These are phyloP conservation scores for Colletes gigas DNA, from an alignment of 1,140 invertebrate species.

Conservation along the genomic window DNA sequence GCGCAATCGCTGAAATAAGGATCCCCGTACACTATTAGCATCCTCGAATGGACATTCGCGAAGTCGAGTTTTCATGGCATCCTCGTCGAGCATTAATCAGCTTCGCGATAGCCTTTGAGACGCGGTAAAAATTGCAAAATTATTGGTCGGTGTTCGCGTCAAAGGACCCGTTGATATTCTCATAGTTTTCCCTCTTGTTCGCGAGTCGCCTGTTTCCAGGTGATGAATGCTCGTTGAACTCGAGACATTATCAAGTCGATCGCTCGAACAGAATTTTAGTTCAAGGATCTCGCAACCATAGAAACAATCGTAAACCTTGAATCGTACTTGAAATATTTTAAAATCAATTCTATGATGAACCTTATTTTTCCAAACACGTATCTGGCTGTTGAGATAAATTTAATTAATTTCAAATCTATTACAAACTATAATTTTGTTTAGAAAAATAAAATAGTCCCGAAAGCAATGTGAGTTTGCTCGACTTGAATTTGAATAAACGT, in stretches of 20 bases:
- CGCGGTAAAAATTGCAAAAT: conserved; percentile 7
- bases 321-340: background rate
- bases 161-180: background rate
- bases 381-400: too few relatives aligned
- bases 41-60: conserved; percentile 61
- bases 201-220: background rate
- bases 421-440: too few relatives aligned
- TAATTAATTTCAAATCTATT: too few relatives aligned
- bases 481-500: too few relatives aligned
- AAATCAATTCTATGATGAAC: too few relatives aligned
- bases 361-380: too few relatives aligned
- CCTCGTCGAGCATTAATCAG: conserved; percentile 19
- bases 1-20: conserved; percentile 29
- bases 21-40: conserved; percentile 19
- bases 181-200: background rate
- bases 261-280: conserved; percentile 1
- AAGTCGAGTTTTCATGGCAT: conserved; percentile 34
- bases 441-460: too few relatives aligned
- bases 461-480: too few relatives aligned
- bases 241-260: conserved; percentile 1
- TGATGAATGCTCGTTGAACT: background rate
- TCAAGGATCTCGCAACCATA: background rate
- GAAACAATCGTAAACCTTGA: background rate
- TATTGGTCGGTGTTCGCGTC: background rate
- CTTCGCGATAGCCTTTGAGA: conserved; percentile 1